Percentiles rank a stretch among this genome's conserved stretches.
phyloP scores from a whole-genome alignment of 2,888 invertebrate species.

The Leptinotarsa peninsularis region DNA sequence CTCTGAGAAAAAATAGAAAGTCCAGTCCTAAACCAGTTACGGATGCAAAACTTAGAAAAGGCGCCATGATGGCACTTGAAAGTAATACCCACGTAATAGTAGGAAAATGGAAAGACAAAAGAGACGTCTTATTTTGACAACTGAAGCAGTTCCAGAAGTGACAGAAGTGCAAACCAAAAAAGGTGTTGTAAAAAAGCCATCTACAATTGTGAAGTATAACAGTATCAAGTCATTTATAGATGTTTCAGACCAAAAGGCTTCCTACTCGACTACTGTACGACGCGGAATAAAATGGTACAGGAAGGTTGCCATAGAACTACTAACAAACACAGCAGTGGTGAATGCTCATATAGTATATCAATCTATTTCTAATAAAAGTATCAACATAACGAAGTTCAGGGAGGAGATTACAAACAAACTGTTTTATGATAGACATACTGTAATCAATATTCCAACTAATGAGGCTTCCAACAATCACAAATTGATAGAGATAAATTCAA shows the following conservation, averaged over 20 bases:
- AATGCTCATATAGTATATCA: neutral
- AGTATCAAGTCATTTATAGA: neutral
- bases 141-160: neutral
- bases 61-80: neutral
- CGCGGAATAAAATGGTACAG: neutral
- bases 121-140: neutral
- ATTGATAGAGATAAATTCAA: no score
- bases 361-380: neutral
- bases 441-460: no score
- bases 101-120: neutral
- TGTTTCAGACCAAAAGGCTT: neutral
- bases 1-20: neutral
- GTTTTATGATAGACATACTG: no score
- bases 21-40: neutral
- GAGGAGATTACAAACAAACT: no score
- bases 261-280: neutral
- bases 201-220: neutral
- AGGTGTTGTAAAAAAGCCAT: neutral
- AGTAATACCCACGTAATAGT: neutral
- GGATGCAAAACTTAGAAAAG: neutral
- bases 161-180: neutral
- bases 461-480: no score
- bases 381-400: no score
- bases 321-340: neutral
- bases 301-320: no score